phyloP scores from a whole-genome alignment of 2,888 invertebrate genomes.

The Scaptomyza caliginosa region DNA sequence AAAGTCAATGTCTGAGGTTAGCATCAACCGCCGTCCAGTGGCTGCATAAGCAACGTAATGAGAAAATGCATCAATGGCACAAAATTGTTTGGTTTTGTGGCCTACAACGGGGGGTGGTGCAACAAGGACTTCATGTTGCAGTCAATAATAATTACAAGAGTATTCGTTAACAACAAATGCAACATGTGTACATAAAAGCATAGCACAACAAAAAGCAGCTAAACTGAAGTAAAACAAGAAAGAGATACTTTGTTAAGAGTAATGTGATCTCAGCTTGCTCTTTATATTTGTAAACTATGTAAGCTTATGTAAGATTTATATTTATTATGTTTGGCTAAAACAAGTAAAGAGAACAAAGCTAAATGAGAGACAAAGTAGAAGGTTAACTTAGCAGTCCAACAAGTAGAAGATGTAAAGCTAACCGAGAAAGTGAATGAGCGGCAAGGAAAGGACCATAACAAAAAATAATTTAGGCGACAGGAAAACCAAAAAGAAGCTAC shows the following conservation, averaged over 20 bases:
- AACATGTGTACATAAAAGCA: constrained; percentile 21
- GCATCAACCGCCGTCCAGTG: constrained; percentile 43
- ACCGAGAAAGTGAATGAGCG: background rate
- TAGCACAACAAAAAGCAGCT: background rate
- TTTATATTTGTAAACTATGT: no score
- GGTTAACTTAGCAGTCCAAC: background rate
- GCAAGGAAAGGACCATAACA: no score
- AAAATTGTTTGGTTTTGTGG: constrained; percentile 42
- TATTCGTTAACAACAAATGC: constrained; percentile 8
- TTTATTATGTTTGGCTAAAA: background rate
- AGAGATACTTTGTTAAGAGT: background rate
- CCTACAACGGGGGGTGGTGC: constrained; percentile 4
- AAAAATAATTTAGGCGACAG: background rate
- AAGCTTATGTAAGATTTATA: background rate
- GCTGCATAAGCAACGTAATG: constrained; percentile 51
- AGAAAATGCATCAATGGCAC: constrained; percentile 63
- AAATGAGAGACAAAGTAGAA: background rate
- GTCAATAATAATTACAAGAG: constrained; percentile 36
- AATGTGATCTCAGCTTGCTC: background rate
- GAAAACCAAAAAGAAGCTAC: background rate
- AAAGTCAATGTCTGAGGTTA: constrained; percentile 76
- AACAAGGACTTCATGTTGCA: constrained; percentile 11
- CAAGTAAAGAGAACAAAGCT: background rate
- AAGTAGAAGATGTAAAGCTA: background rate
- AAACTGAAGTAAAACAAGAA: background rate